phyloP scores from a whole-genome alignment of 2,888 invertebrate genomes.

The Pardosa pseudoannulata region DNA sequence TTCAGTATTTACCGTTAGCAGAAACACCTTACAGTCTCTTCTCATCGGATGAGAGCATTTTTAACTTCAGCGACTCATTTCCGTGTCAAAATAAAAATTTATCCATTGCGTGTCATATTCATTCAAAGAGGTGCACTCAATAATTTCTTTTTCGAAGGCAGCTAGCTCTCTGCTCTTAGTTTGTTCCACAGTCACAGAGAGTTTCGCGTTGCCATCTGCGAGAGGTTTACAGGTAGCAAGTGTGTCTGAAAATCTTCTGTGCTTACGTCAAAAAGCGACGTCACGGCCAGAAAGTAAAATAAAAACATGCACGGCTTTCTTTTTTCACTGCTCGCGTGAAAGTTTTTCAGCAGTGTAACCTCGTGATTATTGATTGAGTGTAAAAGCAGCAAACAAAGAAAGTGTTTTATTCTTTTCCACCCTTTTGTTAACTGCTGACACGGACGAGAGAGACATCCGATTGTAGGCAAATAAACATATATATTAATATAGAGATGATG shows the following conservation, averaged over 20 bases:
- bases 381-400: no score
- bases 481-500: no score
- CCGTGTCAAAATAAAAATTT: not conserved
- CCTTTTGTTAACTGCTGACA: no score
- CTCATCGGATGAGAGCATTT: not conserved
- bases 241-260: not conserved
- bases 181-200: not conserved
- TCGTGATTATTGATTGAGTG: not conserved
- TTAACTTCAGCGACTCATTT: not conserved
- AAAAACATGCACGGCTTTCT: not conserved
- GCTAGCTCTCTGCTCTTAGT: not conserved
- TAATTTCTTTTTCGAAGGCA: not conserved
- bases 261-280: not conserved
- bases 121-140: not conserved
- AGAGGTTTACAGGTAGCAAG: not conserved
- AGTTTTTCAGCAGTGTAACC: not conserved
- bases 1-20: not conserved
- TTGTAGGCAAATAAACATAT: no score
- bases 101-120: not conserved
- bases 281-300: not conserved
- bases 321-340: not conserved
- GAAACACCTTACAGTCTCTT: not conserved
- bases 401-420: no score
- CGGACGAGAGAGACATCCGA: no score
- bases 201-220: conserved; percentile 1